These are phyloP conservation scores for Tholera decimalis DNA, from an alignment of 2,888 invertebrate genomes.

Conservation along the genomic window DNA sequence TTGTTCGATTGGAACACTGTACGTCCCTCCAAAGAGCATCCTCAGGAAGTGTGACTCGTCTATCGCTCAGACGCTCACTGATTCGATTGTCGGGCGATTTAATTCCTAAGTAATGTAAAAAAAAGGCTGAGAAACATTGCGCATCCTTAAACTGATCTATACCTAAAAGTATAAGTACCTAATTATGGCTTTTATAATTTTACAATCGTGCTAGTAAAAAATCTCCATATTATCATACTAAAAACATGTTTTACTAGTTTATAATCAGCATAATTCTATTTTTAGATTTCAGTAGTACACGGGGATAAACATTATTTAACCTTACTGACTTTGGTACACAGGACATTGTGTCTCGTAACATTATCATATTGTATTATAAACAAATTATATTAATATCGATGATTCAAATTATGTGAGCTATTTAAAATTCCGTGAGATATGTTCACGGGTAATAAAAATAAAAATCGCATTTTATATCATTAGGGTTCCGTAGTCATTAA, in stretches of 20 bases:
- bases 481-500: too few species aligned
- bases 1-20: too few species aligned
- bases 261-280: slow-evolving; percentile 26
- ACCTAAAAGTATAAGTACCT: slow-evolving; percentile 12
- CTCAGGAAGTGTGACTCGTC: too few species aligned
- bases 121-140: too few species aligned
- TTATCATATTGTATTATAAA: slow-evolving; percentile 13
- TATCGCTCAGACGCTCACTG: too few species aligned
- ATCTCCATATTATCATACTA: slow-evolving; percentile 32
- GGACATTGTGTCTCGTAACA: slow-evolving; percentile 18
- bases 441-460: not conserved
- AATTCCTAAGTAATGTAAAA: too few species aligned
- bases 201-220: slow-evolving; percentile 17
- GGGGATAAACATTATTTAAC: slow-evolving; percentile 35
- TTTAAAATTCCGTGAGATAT: not conserved
- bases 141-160: not conserved
- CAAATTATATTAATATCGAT: slow-evolving; percentile 13
- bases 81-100: too few species aligned
- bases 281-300: slow-evolving; percentile 31
- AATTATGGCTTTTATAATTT: slow-evolving; percentile 6
- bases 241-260: slow-evolving; percentile 27
- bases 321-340: slow-evolving; percentile 32
- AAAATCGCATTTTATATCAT: not conserved
- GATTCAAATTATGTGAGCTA: slow-evolving; percentile 45
- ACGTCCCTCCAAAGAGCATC: too few species aligned